Conservation (phyloP, 1,140 invertebrate genomes). For the Drosophila lowei region DNA sequence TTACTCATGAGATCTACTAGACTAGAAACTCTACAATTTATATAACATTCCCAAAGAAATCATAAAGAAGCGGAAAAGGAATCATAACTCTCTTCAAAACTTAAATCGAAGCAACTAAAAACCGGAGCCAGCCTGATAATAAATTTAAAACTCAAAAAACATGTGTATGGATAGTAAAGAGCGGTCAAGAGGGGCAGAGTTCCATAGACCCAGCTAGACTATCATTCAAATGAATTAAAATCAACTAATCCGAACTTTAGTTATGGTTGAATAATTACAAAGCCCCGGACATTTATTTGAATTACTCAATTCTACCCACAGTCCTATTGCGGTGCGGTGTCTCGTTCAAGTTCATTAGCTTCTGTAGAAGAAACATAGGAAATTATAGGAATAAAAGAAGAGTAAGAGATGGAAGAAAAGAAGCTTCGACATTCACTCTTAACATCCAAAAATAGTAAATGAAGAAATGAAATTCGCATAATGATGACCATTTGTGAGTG, state of each 20-base stretch:
- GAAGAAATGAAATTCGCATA: conserved; percentile 55
- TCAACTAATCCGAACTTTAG: conserved; percentile 6
- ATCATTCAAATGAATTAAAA: neutral
- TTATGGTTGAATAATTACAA: conserved; percentile 19
- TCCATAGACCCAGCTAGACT: no score
- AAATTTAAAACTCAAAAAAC: no score
- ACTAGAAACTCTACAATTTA: no score
- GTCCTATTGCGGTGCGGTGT: neutral
- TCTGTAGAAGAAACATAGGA: conserved; percentile 12
- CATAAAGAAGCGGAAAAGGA: no score
- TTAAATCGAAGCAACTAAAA: no score
- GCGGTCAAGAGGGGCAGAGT: no score
- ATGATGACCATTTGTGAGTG: conserved; percentile 64
- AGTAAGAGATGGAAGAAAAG: conserved; percentile 4
- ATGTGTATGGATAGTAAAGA: no score
- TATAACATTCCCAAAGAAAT: no score
- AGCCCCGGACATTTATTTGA: conserved; percentile 9
- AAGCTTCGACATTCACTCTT: conserved; percentile 11
- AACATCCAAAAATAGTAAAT: conserved; percentile 43
- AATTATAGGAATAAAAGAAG: conserved; percentile 4
- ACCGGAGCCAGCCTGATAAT: no score
- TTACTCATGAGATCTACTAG: no score
- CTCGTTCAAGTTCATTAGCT: conserved; percentile 50
- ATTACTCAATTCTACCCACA: conserved; percentile 26
- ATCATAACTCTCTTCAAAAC: no score